phyloP scores from a whole-genome alignment of 2,113 vertebrate species.

The Aldabrachelys gigantea region DNA sequence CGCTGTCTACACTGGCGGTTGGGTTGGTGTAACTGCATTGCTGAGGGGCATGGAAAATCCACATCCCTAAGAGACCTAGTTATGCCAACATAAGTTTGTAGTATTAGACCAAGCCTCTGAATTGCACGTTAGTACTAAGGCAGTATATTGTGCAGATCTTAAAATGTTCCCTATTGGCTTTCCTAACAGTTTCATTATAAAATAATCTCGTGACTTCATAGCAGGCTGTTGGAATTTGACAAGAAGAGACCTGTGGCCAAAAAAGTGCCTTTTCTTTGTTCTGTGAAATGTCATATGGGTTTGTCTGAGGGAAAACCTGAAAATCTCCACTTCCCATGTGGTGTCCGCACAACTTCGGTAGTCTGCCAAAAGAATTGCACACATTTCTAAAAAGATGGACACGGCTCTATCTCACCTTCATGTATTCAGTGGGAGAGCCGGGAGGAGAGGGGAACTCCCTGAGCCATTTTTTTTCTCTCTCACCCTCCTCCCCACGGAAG shows the following conservation, averaged over 20 bases:
- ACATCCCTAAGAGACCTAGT: not conserved
- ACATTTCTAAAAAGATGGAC: not conserved
- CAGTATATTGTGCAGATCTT: too few relatives aligned
- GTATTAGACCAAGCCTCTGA: too few relatives aligned
- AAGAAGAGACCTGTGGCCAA: not conserved
- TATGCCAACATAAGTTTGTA: not conserved
- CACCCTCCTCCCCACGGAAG: not conserved
- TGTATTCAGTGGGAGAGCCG: too few relatives aligned
- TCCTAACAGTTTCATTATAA: not conserved
- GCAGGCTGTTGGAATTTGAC: slow-evolving; percentile 28
- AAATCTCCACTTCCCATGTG: slow-evolving; percentile 37
- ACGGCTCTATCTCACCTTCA: not conserved
- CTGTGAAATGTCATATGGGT: slow-evolving; percentile 51
- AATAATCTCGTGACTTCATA: not conserved
- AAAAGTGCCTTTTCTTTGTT: not conserved
- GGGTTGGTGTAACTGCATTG: not conserved
- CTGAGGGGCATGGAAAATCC: too few relatives aligned
- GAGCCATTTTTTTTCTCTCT: not conserved
- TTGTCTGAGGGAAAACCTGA: slow-evolving; percentile 56
- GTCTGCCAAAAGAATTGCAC: not conserved
- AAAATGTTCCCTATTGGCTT: too few relatives aligned
- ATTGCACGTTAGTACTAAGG: too few relatives aligned
- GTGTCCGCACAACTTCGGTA: slow-evolving; percentile 23
- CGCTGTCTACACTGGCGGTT: not conserved
- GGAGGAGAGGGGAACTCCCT: too few relatives aligned